Conservation (phyloP, 2,888 invertebrate species). For the Psylliodes chrysocephalus region DNA sequence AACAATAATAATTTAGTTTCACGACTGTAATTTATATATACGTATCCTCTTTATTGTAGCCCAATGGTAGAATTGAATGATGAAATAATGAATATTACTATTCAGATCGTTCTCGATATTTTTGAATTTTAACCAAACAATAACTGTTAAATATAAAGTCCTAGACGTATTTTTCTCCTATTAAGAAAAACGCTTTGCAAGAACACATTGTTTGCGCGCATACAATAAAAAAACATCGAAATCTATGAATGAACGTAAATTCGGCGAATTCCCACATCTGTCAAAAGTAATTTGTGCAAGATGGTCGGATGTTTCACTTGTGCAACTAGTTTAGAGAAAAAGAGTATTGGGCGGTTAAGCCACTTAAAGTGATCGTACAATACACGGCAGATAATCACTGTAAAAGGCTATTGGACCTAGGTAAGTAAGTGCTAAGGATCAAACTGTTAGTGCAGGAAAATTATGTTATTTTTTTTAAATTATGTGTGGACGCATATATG, state of each 20-base stretch:
- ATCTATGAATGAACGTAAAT: slow-evolving; percentile 24
- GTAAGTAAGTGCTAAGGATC: slow-evolving; percentile 47
- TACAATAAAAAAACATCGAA: neutral
- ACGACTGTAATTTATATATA: too few relatives aligned
- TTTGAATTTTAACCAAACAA: too few relatives aligned
- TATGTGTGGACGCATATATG: too few relatives aligned
- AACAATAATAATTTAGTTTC: too few relatives aligned
- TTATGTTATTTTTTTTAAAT: neutral
- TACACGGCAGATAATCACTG: slow-evolving; percentile 51
- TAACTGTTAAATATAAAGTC: too few relatives aligned
- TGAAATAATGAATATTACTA: too few relatives aligned
- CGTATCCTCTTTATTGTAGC: too few relatives aligned
- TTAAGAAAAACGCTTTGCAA: too few relatives aligned
- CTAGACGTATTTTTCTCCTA: too few relatives aligned
- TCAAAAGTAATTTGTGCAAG: slow-evolving; percentile 49
- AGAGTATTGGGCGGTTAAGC: slow-evolving; percentile 60
- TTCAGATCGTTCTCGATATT: too few relatives aligned
- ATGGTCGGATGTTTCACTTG: slow-evolving; percentile 55
- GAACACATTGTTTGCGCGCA: too few relatives aligned
- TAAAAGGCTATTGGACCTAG: slow-evolving; percentile 51
- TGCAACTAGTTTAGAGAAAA: slow-evolving; percentile 51
- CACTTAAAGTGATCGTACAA: slow-evolving; percentile 61
- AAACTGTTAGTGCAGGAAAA: slow-evolving; percentile 43
- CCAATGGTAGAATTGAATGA: too few relatives aligned
- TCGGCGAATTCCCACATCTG: slow-evolving; percentile 42